Base-by-base conservation (phyloP, 2,888 invertebrate species). In the Dorcus parallelipipedus region DNA sequence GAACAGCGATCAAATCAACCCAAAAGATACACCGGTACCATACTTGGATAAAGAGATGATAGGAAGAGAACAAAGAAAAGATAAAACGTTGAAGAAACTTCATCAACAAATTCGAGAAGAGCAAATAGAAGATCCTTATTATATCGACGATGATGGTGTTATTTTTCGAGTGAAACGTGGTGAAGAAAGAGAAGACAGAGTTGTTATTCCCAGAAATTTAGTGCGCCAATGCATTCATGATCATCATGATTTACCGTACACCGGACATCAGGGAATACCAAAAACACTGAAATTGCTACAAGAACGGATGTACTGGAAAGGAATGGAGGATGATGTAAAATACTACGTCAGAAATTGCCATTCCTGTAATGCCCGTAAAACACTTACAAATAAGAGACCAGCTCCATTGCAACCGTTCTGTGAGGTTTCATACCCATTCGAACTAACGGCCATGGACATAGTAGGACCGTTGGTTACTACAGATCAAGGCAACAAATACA, bases 211-310 rank as follows among this genome's bases (percentile, higher is more conserved):
- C 3, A 38, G 20, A 40, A 9, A 33, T 9, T 45, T 65, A 9
- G 47, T 52, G 4, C 6, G 6, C 3, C 53, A 61, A 20, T 49
- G 62, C 9, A n/a, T 70, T 1, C 17, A 56, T 23, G 52, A 61
- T 14, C 62, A 62, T 47, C 72, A 71, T 55, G 58, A 64, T 38
- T 51, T 63, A 26, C 61, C 63, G 2, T 54, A 65, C 7, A 60
- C 64, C n/a, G 67, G 70, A 9, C 73, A 74, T 60, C 65, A 60
- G 38, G 71, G 71, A 14, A 54, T 66, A n/a, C 61, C 69, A 9
- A 67, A 68, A 54, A 73, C 72, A 0, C 56, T 59, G 5, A 56
- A 56, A 10, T 14, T 54, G n/a, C 60, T 73, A 9, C 49, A 60
- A 42, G 39, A 56, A 41, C 43, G 59, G 20, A 71, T 64, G 58